Base-by-base conservation (phyloP, 1,140 invertebrate genomes). In the Nephotettix cincticeps region DNA sequence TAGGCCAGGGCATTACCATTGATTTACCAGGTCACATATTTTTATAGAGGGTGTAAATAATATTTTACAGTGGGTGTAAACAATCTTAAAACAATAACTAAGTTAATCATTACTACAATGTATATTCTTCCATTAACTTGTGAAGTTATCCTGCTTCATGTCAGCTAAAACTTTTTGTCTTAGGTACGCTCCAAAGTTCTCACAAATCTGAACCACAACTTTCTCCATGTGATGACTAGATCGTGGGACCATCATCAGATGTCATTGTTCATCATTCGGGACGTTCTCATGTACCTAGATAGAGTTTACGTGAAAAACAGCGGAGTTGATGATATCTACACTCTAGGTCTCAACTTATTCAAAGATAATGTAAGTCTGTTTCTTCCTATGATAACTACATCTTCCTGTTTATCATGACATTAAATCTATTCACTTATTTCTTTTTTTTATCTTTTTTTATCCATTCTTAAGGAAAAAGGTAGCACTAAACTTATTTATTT, bases 231-330 rank as follows among this genome's bases (percentile, higher is more conserved):
- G 1, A 77, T 91, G 51, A 91, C 89, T 75, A 81, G 83, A 74
- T 85, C 87, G 1, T 91, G 89, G 89, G 87, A 86, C 79, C 89
- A 91, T 76, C 89, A 91, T 78, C 88, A 89, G 72, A 91, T 88
- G 13, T 88, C 88, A n/a, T 90, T 91, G 89, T 86, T 90, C 17
- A 91, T 91, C 89, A 91, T 91, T 68, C 78, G 90, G 68, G 90
- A 92, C 77, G 92, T 91, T 71, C 82, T 91, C 1, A 91, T 91
- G 90, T 91, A 91, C 78, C 90, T 91, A 88, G 90, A 91, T 75
- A 81, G 90, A 47, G 90, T 92, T 13, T 91, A 92, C 80, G 89
- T 92, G 4, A 85, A 87, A 71, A 87, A 89, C 75, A 87, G 88
- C 74, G 87, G 85, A 77, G 87, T 91, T n/a, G 88, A 91, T 71